A percentile compares a stretch with the other conserved stretches of the same genome.
Conservation (phyloP, 2,888 invertebrate species). For the Malacosoma neustria region DNA sequence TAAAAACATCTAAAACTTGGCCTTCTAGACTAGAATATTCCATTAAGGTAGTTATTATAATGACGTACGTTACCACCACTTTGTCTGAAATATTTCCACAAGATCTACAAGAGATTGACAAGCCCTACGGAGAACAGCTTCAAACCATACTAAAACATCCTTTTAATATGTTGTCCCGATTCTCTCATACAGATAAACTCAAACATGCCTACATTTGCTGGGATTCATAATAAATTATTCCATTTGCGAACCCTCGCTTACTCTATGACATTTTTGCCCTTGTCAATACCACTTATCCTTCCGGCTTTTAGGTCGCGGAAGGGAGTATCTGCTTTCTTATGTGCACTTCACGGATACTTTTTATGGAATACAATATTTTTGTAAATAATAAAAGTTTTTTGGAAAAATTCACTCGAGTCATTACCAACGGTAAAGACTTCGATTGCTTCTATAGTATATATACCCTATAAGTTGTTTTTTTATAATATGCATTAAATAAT, state of each 20-base stretch:
- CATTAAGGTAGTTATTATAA: too few relatives aligned
- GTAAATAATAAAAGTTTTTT: not conserved
- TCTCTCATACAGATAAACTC: not conserved
- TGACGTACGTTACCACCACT: too few relatives aligned
- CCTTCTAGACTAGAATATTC: too few relatives aligned
- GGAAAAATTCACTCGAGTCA: not conserved
- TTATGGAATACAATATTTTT: not conserved
- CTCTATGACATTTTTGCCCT: conserved; percentile 4
- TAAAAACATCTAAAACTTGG: too few relatives aligned
- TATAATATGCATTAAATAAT: not conserved
- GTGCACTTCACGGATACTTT: conserved; percentile 1
- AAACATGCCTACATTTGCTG: not conserved
- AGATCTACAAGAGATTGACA: too few relatives aligned
- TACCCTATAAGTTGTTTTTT: too few relatives aligned
- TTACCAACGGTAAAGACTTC: too few relatives aligned
- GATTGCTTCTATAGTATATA: too few relatives aligned
- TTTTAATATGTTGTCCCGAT: not conserved
- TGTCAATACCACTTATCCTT: conserved; percentile 6
- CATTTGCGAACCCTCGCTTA: conserved; percentile 1
- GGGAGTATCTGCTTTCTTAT: conserved; percentile 3
- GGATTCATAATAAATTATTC: not conserved
- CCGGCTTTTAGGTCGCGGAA: conserved; percentile 3
- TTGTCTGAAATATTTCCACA: too few relatives aligned
- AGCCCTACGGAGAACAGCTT: too few relatives aligned
- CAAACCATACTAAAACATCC: not conserved